Conservation (phyloP, 2,113 vertebrate genomes). For the Microtus ochrogaster region DNA sequence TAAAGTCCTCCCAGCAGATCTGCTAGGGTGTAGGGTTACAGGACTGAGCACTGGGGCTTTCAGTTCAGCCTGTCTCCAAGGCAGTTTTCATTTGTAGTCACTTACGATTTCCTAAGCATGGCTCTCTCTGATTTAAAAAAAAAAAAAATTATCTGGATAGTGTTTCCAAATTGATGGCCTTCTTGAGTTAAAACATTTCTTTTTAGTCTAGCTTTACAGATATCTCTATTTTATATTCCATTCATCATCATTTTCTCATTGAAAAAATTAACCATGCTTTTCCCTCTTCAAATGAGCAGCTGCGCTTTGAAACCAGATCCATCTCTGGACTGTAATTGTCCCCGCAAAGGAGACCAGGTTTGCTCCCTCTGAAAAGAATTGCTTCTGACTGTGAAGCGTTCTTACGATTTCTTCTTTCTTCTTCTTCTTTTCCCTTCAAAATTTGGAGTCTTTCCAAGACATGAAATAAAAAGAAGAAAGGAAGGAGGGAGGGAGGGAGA, state of each 20-base stretch:
- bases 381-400: conserved; percentile 71
- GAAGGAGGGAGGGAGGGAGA: not conserved
- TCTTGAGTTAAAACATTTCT: conserved; percentile 65
- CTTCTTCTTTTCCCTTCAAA: not conserved
- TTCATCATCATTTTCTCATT: conserved; percentile 75
- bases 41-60: conserved; percentile 45
- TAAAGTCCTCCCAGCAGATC: not conserved
- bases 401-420: conserved; percentile 19
- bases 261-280: conserved; percentile 77
- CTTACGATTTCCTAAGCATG: conserved; percentile 47
- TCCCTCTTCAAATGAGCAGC: conserved; percentile 79
- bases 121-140: conserved; percentile 63
- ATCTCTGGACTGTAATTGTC: conserved; percentile 69
- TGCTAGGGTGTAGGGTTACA: not conserved
- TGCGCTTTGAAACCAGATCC: conserved; percentile 80
- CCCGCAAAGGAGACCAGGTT: conserved; percentile 69
- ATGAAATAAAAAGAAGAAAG: not conserved
- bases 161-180: conserved; percentile 76
- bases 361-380: conserved; percentile 64
- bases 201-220: conserved; percentile 57
- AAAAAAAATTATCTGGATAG: conserved; percentile 56
- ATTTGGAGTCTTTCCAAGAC: conserved; percentile 40
- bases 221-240: conserved; percentile 74
- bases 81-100: conserved; percentile 59
- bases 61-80: conserved; percentile 43